Percentiles rank a stretch among this genome's conserved stretches.
These are phyloP conservation scores for Nasonovia ribisnigri DNA, from an alignment of 2,888 invertebrate species.

Conservation along the genomic window DNA sequence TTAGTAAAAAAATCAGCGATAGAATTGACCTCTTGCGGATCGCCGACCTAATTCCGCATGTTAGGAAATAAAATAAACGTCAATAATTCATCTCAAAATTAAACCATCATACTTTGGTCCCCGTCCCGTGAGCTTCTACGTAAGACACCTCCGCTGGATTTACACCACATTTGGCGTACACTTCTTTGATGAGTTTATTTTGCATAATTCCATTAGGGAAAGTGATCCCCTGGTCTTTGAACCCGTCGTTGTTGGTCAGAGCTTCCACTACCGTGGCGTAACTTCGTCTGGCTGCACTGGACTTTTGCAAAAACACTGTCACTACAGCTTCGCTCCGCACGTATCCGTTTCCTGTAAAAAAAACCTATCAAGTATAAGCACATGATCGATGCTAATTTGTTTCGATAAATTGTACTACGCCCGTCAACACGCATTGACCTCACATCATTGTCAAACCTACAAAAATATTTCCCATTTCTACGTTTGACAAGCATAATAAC, in stretches of 20 bases:
- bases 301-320: constrained; percentile 85
- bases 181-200: constrained; percentile 84
- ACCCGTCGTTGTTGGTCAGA: constrained; percentile 92
- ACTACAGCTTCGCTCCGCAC: constrained; percentile 91
- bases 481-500: not conserved
- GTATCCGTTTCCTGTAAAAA: constrained; percentile 81
- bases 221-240: constrained; percentile 91
- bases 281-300: constrained; percentile 80
- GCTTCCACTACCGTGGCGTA: constrained; percentile 91
- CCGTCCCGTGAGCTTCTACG: constrained; percentile 98
- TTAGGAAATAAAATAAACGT: not conserved
- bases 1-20: constrained; percentile 88
- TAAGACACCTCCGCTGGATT: constrained; percentile 88
- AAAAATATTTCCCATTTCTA: not conserved
- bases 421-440: not conserved
- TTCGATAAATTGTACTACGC: not conserved
- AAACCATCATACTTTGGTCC: constrained; percentile 81
- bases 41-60: constrained; percentile 77
- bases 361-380: not conserved
- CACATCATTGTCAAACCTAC: not conserved
- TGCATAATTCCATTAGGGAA: constrained; percentile 87
- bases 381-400: not conserved
- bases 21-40: constrained; percentile 96
- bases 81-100: not conserved
- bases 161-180: constrained; percentile 86